These are phyloP conservation scores for Pollenia amentaria DNA, from an alignment of 2,888 invertebrate genomes.

Conservation along the genomic window DNA sequence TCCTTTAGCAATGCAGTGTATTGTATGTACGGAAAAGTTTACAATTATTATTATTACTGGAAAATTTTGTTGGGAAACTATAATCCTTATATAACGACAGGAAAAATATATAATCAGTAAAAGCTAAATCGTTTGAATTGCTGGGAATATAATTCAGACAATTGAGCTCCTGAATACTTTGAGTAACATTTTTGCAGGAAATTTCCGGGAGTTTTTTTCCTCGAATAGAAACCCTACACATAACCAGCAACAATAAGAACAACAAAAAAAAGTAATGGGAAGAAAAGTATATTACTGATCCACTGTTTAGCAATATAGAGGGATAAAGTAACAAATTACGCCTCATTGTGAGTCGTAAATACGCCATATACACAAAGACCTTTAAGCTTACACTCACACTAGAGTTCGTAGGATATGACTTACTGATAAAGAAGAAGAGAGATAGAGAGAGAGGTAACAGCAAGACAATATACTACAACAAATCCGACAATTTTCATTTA, in stretches of 20 bases:
- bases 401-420: background rate
- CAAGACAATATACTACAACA: constrained; percentile 14
- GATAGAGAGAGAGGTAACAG: background rate
- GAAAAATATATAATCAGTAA: too few species aligned
- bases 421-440: background rate
- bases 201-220: too few species aligned
- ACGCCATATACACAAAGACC: constrained; percentile 71
- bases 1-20: too few species aligned
- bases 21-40: too few species aligned
- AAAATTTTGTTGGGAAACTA: too few species aligned
- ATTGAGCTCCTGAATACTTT: too few species aligned
- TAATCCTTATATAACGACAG: too few species aligned
- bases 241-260: constrained; percentile 1
- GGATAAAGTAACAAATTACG: constrained; percentile 72
- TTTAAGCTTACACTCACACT: constrained; percentile 56
- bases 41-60: too few species aligned
- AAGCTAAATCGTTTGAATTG: too few species aligned
- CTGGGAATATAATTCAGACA: too few species aligned
- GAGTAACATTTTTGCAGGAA: too few species aligned
- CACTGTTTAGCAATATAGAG: constrained; percentile 68
- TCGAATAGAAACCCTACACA: too few species aligned
- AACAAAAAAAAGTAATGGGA: constrained; percentile 26
- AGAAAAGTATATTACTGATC: constrained; percentile 66
- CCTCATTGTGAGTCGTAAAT: constrained; percentile 73
- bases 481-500: constrained; percentile 57